phyloP scores from a whole-genome alignment of 2,888 invertebrate species.

The Perdita meconis region DNA sequence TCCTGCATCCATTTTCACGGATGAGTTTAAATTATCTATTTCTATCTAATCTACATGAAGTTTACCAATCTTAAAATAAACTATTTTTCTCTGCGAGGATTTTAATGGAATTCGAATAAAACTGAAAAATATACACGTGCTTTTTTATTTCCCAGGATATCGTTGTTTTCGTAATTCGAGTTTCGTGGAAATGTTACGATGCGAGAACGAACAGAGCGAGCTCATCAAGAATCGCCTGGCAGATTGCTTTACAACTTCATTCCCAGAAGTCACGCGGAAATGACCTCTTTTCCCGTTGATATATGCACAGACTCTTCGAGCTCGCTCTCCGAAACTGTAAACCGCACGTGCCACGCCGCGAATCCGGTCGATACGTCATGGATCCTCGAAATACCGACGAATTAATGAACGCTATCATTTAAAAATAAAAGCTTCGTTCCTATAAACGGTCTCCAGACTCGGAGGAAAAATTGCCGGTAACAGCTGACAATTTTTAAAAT shows the following conservation, averaged over 20 bases:
- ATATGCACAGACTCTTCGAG: slow-evolving; percentile 16
- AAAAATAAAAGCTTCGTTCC: background rate
- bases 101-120: no score
- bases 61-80: no score
- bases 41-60: no score
- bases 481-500: no score
- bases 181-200: background rate
- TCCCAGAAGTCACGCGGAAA: slow-evolving; percentile 33
- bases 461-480: no score
- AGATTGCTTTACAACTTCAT: slow-evolving; percentile 20
- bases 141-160: no score
- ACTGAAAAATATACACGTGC: no score
- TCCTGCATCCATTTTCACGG: no score
- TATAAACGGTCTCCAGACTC: no score
- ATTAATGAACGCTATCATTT: background rate
- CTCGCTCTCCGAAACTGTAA: slow-evolving; percentile 28
- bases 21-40: no score
- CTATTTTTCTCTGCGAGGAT: no score
- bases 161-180: background rate
- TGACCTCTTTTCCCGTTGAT: slow-evolving; percentile 32
- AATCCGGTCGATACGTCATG: slow-evolving; percentile 5
- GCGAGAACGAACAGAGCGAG: background rate
- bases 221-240: background rate
- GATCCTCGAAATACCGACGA: background rate
- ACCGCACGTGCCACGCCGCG: background rate